Conservation (phyloP, 2,888 invertebrate species). For the Lochmaea crataegi region DNA sequence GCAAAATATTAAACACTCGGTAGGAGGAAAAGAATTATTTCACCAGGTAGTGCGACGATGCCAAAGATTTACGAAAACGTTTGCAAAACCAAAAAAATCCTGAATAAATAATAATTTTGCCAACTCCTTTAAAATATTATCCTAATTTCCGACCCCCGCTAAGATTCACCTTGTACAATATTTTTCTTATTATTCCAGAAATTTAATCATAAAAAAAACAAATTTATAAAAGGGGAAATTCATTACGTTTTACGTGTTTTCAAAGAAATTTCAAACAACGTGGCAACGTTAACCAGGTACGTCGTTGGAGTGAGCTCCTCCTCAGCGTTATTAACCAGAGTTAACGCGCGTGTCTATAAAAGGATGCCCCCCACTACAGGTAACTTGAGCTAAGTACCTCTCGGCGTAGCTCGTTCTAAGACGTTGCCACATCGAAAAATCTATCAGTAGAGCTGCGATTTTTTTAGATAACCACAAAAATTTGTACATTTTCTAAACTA, state of each 20-base stretch:
- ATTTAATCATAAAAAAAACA: not conserved
- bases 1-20: constrained; percentile 33
- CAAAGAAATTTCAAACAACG: not conserved
- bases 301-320: constrained; percentile 33
- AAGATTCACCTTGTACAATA: too few species aligned
- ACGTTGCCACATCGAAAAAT: not conserved
- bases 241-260: not conserved
- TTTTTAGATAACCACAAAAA: not conserved
- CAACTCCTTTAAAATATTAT: too few species aligned
- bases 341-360: constrained; percentile 63
- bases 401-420: constrained; percentile 24
- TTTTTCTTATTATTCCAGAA: too few species aligned
- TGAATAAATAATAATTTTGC: too few species aligned
- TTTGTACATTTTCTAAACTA: not conserved
- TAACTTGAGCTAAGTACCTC: constrained; percentile 63
- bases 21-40: constrained; percentile 36
- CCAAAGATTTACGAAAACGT: not conserved
- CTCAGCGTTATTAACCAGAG: constrained; percentile 39
- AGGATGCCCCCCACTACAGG: constrained; percentile 65
- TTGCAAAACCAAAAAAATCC: too few species aligned
- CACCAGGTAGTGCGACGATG: constrained; percentile 20
- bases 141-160: not conserved
- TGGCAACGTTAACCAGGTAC: constrained; percentile 36
- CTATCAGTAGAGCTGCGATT: not conserved
- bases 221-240: not conserved